Base-by-base conservation (phyloP, 2,888 invertebrate species). In the Rhingia campestris region DNA sequence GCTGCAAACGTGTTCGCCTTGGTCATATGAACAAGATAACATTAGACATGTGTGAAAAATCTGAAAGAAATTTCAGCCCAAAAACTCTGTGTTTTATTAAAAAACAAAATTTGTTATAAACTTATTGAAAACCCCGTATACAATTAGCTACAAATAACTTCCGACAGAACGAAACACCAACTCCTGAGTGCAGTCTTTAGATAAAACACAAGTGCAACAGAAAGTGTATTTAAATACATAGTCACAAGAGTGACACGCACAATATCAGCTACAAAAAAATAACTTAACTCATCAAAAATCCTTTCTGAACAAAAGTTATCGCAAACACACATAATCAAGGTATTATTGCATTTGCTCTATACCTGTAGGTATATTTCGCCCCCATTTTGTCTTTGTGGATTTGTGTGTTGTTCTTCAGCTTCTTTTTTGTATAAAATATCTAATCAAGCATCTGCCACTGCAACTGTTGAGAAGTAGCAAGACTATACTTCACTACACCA, bases 381-480 rank as follows among this genome's bases (percentile, higher is more conserved):
- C 69, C 72, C 77, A 69, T 77, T 73, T 73, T 73, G 41, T 69
- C 73, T 69, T 77, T 77, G 63, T 77, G 22, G 22, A 22, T 22
- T 6, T 56, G 32, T 10, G 41, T n/a, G 14, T 58, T n/a, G 4
- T 7, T 41, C 33, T 49, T 59, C 14, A 2, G 22, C 22, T 35
- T 59, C 39, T 76, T 54, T 56, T 45, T 14, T 9, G 12, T 30
- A 45, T 33, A 76, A 76, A 81, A 66, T 77, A 77, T 69, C 82
- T 79, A 82, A 82, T 82, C 82, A 77, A 77, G 73, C 77, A 77
- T 58, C 72, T 77, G 73, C 61, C 75, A 58, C 53, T 59, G 54
- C 58, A 67, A 6, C 51, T 64, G 35, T 12, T 22, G 41, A 54
- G 41, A 49, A 22, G 49, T 47, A 76, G 37, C 41, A 58, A 76